Evolutionary conservation across 2,797 vertebrate genomes (phyloP).

Genomic region (Gymnoscopelus microlampas): DNA sequence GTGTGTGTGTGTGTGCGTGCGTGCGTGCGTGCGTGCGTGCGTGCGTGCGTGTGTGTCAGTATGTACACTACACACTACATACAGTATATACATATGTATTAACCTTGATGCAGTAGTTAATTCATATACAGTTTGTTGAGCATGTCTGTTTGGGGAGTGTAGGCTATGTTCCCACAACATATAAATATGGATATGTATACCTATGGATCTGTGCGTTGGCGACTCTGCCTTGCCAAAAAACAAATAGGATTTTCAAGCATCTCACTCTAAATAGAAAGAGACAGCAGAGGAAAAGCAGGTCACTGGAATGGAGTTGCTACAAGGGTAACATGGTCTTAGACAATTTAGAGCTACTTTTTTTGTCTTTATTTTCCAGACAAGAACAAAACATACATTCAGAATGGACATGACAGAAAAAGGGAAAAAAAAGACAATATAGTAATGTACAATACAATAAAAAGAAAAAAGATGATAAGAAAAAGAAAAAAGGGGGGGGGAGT

Average conservation of each 20-base stretch:
- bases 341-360: background rate
- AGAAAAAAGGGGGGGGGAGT: too few relatives aligned
- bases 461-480: too few relatives aligned
- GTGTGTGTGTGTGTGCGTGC: background rate
- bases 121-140: background rate
- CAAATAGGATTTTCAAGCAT: constrained; percentile 8
- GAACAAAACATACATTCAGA: too few relatives aligned
- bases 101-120: background rate
- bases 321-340: constrained; percentile 21
- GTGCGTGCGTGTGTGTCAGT: too few relatives aligned
- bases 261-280: constrained; percentile 15
- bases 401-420: too few relatives aligned
- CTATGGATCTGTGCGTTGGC: constrained; percentile 16
- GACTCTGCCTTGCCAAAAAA: constrained; percentile 18
- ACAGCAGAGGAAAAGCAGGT: constrained; percentile 19
- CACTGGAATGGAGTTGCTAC: constrained; percentile 27
- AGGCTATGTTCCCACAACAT: constrained; percentile 14
- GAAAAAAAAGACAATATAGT: too few relatives aligned
- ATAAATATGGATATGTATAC: constrained; percentile 15
- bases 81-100: background rate
- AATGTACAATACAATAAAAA: too few relatives aligned
- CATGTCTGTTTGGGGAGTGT: constrained; percentile 7
- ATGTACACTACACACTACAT: background rate
- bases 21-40: background rate
- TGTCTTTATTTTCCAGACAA: too few relatives aligned